Percentiles rank a stretch among this genome's conserved stretches.
Conservation (phyloP, 2,888 invertebrate genomes). For the Drosophila mercatorum region DNA sequence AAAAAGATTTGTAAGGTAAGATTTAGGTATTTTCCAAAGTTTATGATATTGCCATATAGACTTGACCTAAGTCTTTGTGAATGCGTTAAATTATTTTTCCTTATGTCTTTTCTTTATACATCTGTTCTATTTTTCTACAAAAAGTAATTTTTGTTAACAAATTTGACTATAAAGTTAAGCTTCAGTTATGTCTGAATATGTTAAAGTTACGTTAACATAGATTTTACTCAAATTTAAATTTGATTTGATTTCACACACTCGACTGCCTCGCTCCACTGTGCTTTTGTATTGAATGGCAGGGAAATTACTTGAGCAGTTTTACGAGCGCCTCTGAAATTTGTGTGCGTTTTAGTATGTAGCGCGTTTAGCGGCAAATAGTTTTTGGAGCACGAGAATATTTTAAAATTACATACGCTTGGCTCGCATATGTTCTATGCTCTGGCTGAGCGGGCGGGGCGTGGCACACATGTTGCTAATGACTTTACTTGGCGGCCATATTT, state of each 20-base stretch:
- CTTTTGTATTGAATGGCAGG: conserved; percentile 32
- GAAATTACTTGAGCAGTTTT: conserved; percentile 60
- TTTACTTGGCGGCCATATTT: conserved; percentile 37
- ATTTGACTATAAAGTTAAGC: no score
- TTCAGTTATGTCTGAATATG: not conserved
- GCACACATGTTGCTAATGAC: conserved; percentile 70
- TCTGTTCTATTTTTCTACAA: no score
- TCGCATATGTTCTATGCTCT: conserved; percentile 29
- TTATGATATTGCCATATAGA: no score
- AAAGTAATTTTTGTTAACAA: no score
- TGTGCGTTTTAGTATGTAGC: conserved; percentile 65
- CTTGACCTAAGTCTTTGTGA: not conserved
- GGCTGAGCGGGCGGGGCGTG: conserved; percentile 32
- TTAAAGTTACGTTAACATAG: not conserved
- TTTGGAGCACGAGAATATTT: conserved; percentile 65
- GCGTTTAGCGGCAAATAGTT: conserved; percentile 71
- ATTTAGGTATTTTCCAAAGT: not conserved
- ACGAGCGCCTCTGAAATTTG: conserved; percentile 44
- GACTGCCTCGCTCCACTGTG: conserved; percentile 39
- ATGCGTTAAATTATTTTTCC: no score
- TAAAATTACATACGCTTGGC: conserved; percentile 58
- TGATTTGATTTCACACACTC: no score
- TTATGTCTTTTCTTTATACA: no score
- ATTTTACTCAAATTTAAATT: not conserved
- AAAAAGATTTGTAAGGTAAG: not conserved